A percentile compares a stretch with the other conserved stretches of the same genome.
Evolutionary conservation across 92 coral and sea anemone genomes (phyloP).

Genomic region (Porites rus): DNA sequence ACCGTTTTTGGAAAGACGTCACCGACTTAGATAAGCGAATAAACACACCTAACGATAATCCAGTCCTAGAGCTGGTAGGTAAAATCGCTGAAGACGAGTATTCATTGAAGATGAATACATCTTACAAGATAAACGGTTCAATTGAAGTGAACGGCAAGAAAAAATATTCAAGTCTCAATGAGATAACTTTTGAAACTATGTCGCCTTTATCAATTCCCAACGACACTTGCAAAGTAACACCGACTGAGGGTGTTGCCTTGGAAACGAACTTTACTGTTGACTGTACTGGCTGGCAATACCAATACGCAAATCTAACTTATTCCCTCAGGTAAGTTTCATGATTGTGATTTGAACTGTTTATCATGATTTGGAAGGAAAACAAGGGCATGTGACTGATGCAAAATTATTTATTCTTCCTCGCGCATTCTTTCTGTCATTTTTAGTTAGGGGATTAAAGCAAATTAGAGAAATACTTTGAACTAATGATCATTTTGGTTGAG

Average conservation of each 20-base stretch:
- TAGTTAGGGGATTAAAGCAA: too few relatives aligned
- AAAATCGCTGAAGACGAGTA: not conserved
- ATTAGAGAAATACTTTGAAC: too few relatives aligned
- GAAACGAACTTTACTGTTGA: constrained; percentile 55
- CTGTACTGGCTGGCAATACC: constrained; percentile 62
- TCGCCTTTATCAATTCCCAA: not conserved
- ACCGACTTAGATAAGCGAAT: constrained; percentile 36
- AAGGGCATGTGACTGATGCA: not conserved
- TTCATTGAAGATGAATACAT: constrained; percentile 11
- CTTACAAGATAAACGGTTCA: constrained; percentile 28
- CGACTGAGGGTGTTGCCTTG: constrained; percentile 59
- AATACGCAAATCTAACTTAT: constrained; percentile 55
- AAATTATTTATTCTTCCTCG: too few relatives aligned
- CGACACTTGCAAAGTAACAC: constrained; percentile 37
- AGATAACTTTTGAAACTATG: not conserved
- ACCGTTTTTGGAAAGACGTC: constrained; percentile 42
- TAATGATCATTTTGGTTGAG: too few relatives aligned
- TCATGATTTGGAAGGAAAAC: not conserved
- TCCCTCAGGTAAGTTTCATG: constrained; percentile 50
- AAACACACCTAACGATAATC: constrained; percentile 65
- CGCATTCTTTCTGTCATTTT: too few relatives aligned
- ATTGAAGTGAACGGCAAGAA: not conserved
- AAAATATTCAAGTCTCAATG: not conserved
- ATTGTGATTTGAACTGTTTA: not conserved
- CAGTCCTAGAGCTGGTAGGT: constrained; percentile 56